Evolutionary conservation across 2,797 vertebrate species (phyloP).

Genomic region (Tiaroga cobitis): DNA sequence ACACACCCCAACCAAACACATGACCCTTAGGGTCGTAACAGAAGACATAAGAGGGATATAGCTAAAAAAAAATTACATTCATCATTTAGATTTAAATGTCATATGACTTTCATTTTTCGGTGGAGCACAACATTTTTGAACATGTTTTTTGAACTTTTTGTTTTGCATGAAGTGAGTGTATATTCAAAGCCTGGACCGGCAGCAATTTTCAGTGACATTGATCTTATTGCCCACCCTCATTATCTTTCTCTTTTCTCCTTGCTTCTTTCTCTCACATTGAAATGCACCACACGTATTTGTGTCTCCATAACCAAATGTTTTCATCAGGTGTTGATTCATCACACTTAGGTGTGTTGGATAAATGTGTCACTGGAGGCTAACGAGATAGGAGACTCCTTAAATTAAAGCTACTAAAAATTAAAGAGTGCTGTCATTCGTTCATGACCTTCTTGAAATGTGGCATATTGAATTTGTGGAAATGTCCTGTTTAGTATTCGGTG

Average conservation of each 20-base stretch:
- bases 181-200: conserved; percentile 3
- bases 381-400: background rate
- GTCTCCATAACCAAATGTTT: conserved; percentile 7
- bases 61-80: background rate
- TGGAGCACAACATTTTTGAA: too few relatives aligned
- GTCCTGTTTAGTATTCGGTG: conserved; percentile 18
- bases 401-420: conserved; percentile 13
- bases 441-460: conserved; percentile 16
- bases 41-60: background rate
- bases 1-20: too few relatives aligned
- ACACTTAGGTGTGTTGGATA: conserved; percentile 1
- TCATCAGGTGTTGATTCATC: conserved; percentile 21
- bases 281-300: conserved; percentile 4
- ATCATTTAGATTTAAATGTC: background rate
- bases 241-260: background rate
- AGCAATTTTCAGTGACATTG: conserved; percentile 6
- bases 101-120: background rate
- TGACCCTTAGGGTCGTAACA: too few relatives aligned
- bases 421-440: background rate
- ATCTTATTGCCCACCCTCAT: background rate
- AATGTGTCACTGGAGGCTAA: conserved; percentile 6
- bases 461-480: conserved; percentile 5
- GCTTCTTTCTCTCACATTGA: conserved; percentile 11
- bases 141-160: background rate
- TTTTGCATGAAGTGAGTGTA: background rate